Evolutionary conservation across 2,113 vertebrate genomes (phyloP), one percentile per base, ranked within the genome.

Genomic region (Dromaius novaehollandiae): DNA sequence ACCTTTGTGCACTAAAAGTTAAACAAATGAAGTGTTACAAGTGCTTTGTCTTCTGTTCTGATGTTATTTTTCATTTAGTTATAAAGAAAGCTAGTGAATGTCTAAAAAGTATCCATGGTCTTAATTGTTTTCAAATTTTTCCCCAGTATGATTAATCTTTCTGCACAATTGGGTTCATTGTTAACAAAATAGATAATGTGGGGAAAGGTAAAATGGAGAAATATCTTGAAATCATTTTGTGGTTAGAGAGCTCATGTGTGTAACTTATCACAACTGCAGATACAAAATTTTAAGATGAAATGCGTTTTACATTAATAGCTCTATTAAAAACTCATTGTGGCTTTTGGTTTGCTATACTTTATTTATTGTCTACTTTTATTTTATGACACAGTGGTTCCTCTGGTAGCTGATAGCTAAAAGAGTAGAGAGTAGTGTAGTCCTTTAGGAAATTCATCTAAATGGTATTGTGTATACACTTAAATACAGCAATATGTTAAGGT

Each of bases 1-100:
- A 55, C 14, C 50, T 73, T 76, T 34, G 17, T 53, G 42, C 42
- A 11, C 42, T 21, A 9, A 6, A 56, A 69, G 17, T 76, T 63
- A 25, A 91, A 24, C 5, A 7, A 14, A 22, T 60, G 55, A n/a
- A 36, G 12, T 63, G 55, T 60, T 73, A 40, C 11, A 40, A 53
- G 13, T 26, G 46, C 11, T 50, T 74, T 40, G 65, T 70, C 13
- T 76, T 87, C 58, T 73, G 11, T 65, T 70, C 42, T 82, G 38
- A 19, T 2, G 5, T 9, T 0, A 8, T 17, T 1, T 83, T 83
- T 60, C 5, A 1, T n/a, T 55, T 64, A n/a, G 14, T 14, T 69
- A 24, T 68, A 46, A 89, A 38, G 58, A 50, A 80, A 76, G 21
- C 34, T 5, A 25, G 9, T 82, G 58, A 25, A n/a, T 65, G 6